These are phyloP conservation scores for Pleuronectes platessa DNA, from an alignment of 2,113 vertebrate genomes.

Conservation along the genomic window DNA sequence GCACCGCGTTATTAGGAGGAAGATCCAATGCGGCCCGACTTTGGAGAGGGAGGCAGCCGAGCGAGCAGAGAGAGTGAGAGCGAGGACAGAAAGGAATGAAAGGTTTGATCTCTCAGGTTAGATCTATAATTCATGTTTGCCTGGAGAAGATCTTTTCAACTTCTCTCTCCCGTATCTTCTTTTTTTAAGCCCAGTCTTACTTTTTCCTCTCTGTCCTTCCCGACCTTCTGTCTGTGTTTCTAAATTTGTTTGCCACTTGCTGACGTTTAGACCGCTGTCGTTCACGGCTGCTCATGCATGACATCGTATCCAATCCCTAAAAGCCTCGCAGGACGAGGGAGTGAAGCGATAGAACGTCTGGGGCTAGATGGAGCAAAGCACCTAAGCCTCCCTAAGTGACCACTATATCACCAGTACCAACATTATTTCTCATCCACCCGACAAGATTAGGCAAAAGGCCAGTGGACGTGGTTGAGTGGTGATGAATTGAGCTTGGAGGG, in stretches of 20 bases:
- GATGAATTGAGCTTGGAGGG: slow-evolving; percentile 1
- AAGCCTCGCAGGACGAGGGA: slow-evolving; percentile 55
- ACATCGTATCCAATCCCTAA: slow-evolving; percentile 67
- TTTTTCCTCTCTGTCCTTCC: not conserved
- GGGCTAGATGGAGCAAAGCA: slow-evolving; percentile 61
- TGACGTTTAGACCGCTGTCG: slow-evolving; percentile 51
- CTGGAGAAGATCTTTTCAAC: slow-evolving; percentile 50
- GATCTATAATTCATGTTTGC: slow-evolving; percentile 67
- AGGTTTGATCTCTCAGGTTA: slow-evolving; percentile 46
- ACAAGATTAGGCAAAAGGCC: slow-evolving; percentile 8
- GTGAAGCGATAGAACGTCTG: slow-evolving; percentile 50
- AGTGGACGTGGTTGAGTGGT: not conserved
- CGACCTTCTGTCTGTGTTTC: slow-evolving; percentile 31
- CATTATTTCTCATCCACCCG: slow-evolving; percentile 6
- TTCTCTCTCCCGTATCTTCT: not conserved
- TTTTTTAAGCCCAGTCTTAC: not conserved
- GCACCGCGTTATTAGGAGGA: slow-evolving; percentile 14
- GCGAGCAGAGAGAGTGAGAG: slow-evolving; percentile 5
- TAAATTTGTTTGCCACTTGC: slow-evolving; percentile 36
- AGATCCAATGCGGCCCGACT: slow-evolving; percentile 14
- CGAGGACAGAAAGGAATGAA: slow-evolving; percentile 17
- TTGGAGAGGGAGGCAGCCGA: slow-evolving; percentile 1
- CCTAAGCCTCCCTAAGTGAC: slow-evolving; percentile 44
- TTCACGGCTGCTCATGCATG: slow-evolving; percentile 64
- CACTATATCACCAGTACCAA: slow-evolving; percentile 18